phyloP scores from a whole-genome alignment of 2,797 vertebrate genomes.

The Pterois miles region DNA sequence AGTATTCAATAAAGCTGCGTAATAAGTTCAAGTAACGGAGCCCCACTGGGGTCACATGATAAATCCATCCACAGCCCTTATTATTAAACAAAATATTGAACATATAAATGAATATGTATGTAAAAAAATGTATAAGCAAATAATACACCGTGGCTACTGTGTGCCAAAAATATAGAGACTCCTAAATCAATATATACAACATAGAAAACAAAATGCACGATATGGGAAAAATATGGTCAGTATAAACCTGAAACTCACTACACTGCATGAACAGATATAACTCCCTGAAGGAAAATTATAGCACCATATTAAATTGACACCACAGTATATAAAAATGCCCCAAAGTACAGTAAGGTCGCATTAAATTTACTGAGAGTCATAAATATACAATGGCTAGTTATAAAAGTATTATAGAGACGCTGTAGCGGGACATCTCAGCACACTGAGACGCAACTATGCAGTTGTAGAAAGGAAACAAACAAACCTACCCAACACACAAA shows the following conservation, averaged over 20 bases:
- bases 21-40: too few relatives aligned
- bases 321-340: background rate
- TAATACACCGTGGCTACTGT: background rate
- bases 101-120: background rate
- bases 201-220: background rate
- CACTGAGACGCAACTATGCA: slow-evolving; percentile 40
- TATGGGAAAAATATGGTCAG: background rate
- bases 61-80: too few relatives aligned
- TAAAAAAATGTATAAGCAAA: background rate
- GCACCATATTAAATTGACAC: background rate
- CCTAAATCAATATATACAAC: background rate
- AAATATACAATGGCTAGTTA: background rate
- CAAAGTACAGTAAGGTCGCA: background rate
- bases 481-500: slow-evolving; percentile 36
- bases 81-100: background rate
- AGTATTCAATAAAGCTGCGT: too few relatives aligned
- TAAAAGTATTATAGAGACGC: background rate
- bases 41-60: too few relatives aligned
- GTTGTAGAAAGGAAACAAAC: background rate
- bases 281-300: background rate
- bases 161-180: background rate
- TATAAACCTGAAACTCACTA: background rate
- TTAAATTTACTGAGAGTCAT: background rate
- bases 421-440: background rate
- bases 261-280: background rate